Base-by-base conservation (phyloP, 2,888 invertebrate species). In the Biston stratarius region DNA sequence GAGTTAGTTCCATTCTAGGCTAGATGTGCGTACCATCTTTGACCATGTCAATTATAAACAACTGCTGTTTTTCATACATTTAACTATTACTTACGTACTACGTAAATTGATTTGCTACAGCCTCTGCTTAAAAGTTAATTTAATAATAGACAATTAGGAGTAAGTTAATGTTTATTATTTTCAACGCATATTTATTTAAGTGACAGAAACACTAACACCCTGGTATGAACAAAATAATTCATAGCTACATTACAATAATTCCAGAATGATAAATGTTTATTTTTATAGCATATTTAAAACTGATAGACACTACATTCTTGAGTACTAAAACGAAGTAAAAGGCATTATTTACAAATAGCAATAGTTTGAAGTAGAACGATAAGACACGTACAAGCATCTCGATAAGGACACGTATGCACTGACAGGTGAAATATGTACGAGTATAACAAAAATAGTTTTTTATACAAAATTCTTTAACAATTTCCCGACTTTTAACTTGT, bases 341-440 rank as follows among this genome's bases (percentile, higher is more conserved):
- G 15, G 1, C 6, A 9, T 38, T 38, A 38, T 3, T 2, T 24
- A 34, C 36, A 53, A 12, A 45, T 44, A 36, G 9, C 34, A 61
- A 45, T 53, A 12, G 53, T 44, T 7, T 45, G 12, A 44, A 15
- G 11, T 14, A 48, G 3, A 60, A 24, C 36, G 66, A 66, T 62
- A 67, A 67, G 59, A 38, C 67, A 67, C 62, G 67, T 62, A 42
- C 45, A 53, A 36, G 47, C 47, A 65, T 38, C 36, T 47, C 47
- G 62, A 59, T 67, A 62, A 65, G 60, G 47, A 58, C 57, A 52
- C 12, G 14, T 44, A 47, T 48, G 61, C 62, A 59, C 48, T 62
- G 67, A 44, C 67, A 67, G 53, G 53, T 55, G 40, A 38, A 47
- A 65, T 63, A 64, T 12, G n/a, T 7, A 47, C 6, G 8, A 14